phyloP scores from a whole-genome alignment of 2,797 vertebrate species.

The Smutsia temminckii region DNA sequence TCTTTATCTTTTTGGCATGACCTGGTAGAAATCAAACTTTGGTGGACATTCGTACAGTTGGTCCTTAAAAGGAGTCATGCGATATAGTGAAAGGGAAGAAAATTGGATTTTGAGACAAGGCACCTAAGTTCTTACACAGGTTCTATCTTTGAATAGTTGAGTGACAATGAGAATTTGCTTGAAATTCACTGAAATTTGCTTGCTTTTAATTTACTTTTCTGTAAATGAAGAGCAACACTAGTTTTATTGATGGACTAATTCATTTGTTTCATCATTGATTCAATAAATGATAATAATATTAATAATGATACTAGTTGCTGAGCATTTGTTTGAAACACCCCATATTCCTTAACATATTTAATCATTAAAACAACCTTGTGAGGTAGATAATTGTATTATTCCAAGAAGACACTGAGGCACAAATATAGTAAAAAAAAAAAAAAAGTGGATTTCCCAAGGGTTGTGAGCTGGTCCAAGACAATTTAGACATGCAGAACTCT shows the following conservation, averaged over 20 bases:
- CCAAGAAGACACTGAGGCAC: background rate
- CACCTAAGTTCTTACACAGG: background rate
- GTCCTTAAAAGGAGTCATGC: background rate
- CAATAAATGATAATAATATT: background rate
- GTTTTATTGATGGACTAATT: background rate
- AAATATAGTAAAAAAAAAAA: background rate
- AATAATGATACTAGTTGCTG: background rate
- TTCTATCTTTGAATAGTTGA: background rate
- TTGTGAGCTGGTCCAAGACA: background rate
- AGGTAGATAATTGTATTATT: background rate
- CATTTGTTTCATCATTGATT: background rate
- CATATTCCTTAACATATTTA: background rate
- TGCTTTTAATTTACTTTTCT: background rate
- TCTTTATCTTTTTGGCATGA: background rate
- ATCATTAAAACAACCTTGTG: background rate
- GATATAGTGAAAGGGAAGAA: background rate
- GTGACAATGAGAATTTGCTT: background rate
- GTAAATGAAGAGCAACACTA: background rate
- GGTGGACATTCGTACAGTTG: background rate
- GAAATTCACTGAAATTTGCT: background rate
- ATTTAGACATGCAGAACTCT: background rate
- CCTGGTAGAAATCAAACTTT: background rate
- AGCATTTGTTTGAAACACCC: background rate
- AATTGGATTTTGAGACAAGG: background rate
- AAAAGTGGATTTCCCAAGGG: background rate